Evolutionary conservation across 2,888 invertebrate genomes (phyloP), one percentile per base, ranked within the genome.

Genomic region (Cryptocheilus praepositus): DNA sequence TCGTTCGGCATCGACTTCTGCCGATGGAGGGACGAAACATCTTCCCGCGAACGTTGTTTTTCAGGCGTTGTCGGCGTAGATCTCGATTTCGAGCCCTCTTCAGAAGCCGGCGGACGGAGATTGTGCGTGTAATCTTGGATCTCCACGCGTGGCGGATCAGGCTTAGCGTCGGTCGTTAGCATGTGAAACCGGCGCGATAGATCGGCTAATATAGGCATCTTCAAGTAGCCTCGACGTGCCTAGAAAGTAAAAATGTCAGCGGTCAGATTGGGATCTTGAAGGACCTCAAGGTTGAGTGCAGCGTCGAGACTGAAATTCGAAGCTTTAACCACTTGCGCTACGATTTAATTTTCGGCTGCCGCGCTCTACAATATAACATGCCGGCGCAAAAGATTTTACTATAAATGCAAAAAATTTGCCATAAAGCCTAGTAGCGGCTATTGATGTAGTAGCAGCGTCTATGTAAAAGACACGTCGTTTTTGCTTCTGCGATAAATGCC

Each of bases 81-180:
- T 7, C 54, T 52, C 22, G 46, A 18, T 54, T 70, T 58, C 3
- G 51, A 18, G 15, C 61, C 44, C 25, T 55, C 5, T 0, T 51
- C 64, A 7, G 44, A 18, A 18, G 49, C 13, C 15, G 49, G 18
- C 18, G n/a, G 15, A 0, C 52, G 21, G 3, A 61, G 16, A 57
- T 68, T 61, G 44, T 72, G 67, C 4, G 74, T 72, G 45, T 79
- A 58, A 11, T 57, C 80, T 16, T 77, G 75, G 45, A 71, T 75
- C 21, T 74, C 75, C 43, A 85, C 80, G 49, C 91, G 86, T 0
- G 91, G 91, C 5, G 91, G 87, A 76, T 89, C 89, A 0, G 91
- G 91, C 46, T 89, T 88, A 8, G 91, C 91, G 74, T 91, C 91
- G 0, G 91, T 89, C 71, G 90, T 91, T 44, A 91, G 73, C 65